Base-by-base conservation (phyloP, 2,113 vertebrate species). In the Bubo scandiacus region DNA sequence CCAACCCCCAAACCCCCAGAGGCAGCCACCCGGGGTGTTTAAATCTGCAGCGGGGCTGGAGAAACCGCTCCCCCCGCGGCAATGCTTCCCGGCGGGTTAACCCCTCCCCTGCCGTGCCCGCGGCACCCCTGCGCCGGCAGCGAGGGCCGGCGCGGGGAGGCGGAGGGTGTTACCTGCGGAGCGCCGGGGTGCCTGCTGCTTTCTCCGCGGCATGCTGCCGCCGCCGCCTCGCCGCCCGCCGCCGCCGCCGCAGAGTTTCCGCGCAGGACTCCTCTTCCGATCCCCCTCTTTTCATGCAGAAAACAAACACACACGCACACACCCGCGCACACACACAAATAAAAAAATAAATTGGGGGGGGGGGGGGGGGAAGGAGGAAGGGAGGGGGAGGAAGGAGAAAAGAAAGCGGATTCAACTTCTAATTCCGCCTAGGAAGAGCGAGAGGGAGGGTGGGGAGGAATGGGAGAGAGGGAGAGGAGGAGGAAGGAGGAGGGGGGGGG, bases 101-200 rank as follows among this genome's bases (percentile, higher is more conserved):
- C 95, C 91, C 92, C 90, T 90, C 90, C 91, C 95, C 86, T 91
- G 72, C 94, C 90, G 78, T 73, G 82, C 71, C 88, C 71, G 79
- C 79, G 54, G 90, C 90, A 74, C 83, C 77, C 89, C 68, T 49
- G 38, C 58, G 91, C 91, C 65, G 85, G 86, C 51, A 59, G 81
- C 66, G 57, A 59, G 74, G 84, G 85, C 74, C 82, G 72, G 72
- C 54, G 86, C 54, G 92, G 84, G 92, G 91, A 85, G 92, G 88
- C 82, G 92, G 59, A 80, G 88, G 94, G 81, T 90, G 95, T 98
- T 99, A 99, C 99, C 99, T 99, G 98, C 98, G 97, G 99, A 99
- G 98, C 99, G 99, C 98, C 98, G 98, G 97, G 99, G 99, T 92
- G 99, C 99, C 99, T 99, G 98, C 98, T 99, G 99, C 98, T 99